Conservation (phyloP, 2,888 invertebrate species). For the Thereva unica region DNA sequence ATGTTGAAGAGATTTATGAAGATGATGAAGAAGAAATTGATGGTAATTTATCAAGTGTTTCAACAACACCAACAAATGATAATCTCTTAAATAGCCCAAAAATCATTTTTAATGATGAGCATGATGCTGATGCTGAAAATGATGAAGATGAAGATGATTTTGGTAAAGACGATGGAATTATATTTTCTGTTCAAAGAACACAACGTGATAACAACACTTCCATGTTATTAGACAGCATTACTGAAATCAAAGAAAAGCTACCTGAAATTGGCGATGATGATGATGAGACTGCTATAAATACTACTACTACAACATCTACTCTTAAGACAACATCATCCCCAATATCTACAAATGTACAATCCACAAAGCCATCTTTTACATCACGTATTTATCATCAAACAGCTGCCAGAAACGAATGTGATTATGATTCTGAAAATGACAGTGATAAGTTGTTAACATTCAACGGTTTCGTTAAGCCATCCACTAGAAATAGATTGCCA, state of each 20-base stretch:
- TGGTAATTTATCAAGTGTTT: slow-evolving; percentile 36
- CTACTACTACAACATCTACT: neutral
- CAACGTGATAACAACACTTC: slow-evolving; percentile 28
- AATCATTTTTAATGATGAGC: slow-evolving; percentile 17
- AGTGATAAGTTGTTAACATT: slow-evolving; percentile 37
- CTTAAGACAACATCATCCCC: neutral
- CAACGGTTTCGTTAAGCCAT: slow-evolving; percentile 26
- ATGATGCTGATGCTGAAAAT: slow-evolving; percentile 39
- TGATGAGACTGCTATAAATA: slow-evolving; percentile 55
- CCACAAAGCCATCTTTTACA: slow-evolving; percentile 20
- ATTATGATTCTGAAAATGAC: slow-evolving; percentile 40
- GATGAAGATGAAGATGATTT: slow-evolving; percentile 30
- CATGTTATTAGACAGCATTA: slow-evolving; percentile 56
- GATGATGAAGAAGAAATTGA: slow-evolving; percentile 35
- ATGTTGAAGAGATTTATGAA: slow-evolving; percentile 12
- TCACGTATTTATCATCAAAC: slow-evolving; percentile 27
- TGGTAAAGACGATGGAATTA: slow-evolving; percentile 29
- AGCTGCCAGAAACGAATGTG: slow-evolving; percentile 18
- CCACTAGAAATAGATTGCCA: slow-evolving; percentile 15
- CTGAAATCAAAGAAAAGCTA: slow-evolving; percentile 57
- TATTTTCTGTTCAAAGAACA: slow-evolving; percentile 30
- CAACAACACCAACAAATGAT: slow-evolving; percentile 14
- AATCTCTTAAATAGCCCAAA: slow-evolving; percentile 14
- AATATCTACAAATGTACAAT: neutral
- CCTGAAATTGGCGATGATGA: slow-evolving; percentile 50